Evolutionary conservation across 2,888 invertebrate genomes (phyloP), one percentile per base, ranked within the genome.

Genomic region (Ormia ochracea): DNA sequence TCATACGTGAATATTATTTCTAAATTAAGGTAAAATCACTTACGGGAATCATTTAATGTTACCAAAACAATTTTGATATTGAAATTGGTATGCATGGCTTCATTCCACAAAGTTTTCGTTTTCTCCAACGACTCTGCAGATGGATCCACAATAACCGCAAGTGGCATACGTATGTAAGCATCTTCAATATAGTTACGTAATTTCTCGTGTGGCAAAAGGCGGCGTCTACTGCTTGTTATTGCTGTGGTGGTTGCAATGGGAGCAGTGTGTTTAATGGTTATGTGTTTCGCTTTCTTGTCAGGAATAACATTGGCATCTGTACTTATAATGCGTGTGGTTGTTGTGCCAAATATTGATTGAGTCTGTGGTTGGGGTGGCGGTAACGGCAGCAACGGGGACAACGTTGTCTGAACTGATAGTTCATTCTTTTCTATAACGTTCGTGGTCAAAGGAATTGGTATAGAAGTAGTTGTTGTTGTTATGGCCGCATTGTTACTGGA

Each of bases 141-240:
- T 31, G 90, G 89, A 84, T 90, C 90, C 43, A 90, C 87, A 69
- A 90, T 87, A 45, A 88, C 88, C 5, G 90, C 90, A 76, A 90
- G 79, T n/a, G 90, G 90, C 87, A 88, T 88, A 59, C 90, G 87
- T 66, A 90, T 88, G 82, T 89, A 90, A 52, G 88, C 87, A 85
- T 90, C 89, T 83, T 90, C 89, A 66, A 90, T 87, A 77, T 88
- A 90, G 81, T 88, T 88, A 72, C 89, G 86, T 80, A 90, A 83
- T 77, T 89, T 87, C 83, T 90, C 89, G 70, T 90, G 87, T 28
- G 89, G 89, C 82, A 88, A 80, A 66, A 89, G 82, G 68, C 85
- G 87, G 65, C 83, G 82, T 26, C 82, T 82, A 84, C 82, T 58
- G 81, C 59, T 9, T 2, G 70, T 28, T 21, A 50, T 56, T 38